phyloP scores from a whole-genome alignment of 2,888 invertebrate species.

The Ariolimax columbianus region DNA sequence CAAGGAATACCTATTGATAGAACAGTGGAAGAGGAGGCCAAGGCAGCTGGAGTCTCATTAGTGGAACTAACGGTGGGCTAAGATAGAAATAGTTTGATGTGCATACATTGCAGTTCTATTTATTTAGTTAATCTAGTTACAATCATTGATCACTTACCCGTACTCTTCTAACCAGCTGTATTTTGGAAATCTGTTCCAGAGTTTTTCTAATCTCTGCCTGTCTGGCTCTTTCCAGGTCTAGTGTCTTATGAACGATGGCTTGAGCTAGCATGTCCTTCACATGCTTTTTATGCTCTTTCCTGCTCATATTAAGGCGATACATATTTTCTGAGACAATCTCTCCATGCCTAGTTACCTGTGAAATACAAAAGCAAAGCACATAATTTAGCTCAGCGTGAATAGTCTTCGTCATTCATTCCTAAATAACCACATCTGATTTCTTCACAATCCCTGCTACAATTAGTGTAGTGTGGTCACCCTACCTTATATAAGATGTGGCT shows the following conservation, averaged over 20 bases:
- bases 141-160: conserved; percentile 72
- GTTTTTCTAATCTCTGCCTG: conserved; percentile 76
- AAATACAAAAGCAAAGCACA: not conserved
- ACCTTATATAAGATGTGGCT: too few species aligned
- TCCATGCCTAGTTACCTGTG: conserved; percentile 74
- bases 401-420: too few species aligned
- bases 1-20: too few species aligned
- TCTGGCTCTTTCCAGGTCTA: conserved; percentile 75
- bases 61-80: too few species aligned
- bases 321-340: conserved; percentile 76
- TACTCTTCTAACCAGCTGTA: conserved; percentile 77
- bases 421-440: too few species aligned
- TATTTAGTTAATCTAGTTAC: too few species aligned
- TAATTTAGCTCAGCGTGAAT: not conserved
- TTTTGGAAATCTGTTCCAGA: conserved; percentile 78
- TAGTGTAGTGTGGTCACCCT: too few species aligned
- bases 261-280: conserved; percentile 78
- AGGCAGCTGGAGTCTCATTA: too few species aligned
- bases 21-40: too few species aligned
- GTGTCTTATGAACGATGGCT: conserved; percentile 78
- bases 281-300: conserved; percentile 76
- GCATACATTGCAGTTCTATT: too few species aligned
- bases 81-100: too few species aligned
- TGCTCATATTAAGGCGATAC: conserved; percentile 75
- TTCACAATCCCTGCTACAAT: too few species aligned